A percentile compares a stretch with the other conserved stretches of the same genome.
These are phyloP conservation scores for Coptodon bakossiorum DNA, from an alignment of 2,113 vertebrate genomes.

Conservation along the genomic window DNA sequence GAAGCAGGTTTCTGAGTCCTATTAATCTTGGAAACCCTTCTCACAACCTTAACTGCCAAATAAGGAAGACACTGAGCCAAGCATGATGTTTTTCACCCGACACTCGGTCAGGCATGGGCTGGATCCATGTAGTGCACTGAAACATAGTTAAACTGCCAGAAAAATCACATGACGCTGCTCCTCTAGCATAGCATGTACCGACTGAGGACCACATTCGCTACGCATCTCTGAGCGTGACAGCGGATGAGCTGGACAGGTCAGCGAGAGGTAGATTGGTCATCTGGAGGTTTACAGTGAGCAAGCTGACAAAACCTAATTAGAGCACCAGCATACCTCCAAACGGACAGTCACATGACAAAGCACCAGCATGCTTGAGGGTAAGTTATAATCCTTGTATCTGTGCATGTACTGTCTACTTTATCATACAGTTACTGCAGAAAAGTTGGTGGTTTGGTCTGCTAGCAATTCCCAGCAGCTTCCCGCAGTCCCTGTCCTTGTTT, in stretches of 20 bases:
- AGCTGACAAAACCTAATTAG: neutral
- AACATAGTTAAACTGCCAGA: neutral
- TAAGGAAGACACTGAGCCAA: slow-evolving; percentile 12
- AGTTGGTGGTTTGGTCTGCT: neutral
- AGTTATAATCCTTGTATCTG: neutral
- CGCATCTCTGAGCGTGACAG: slow-evolving; percentile 37
- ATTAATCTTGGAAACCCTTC: neutral
- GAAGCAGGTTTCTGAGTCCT: neutral
- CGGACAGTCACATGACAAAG: neutral
- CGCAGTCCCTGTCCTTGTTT: neutral
- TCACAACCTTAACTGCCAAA: slow-evolving; percentile 6
- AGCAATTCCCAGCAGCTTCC: neutral
- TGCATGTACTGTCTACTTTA: neutral
- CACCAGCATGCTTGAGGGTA: neutral
- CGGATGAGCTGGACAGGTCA: neutral
- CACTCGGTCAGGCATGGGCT: neutral
- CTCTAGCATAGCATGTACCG: slow-evolving; percentile 23
- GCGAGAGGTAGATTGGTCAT: neutral
- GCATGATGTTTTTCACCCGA: slow-evolving; percentile 13
- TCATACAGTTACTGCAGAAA: neutral
- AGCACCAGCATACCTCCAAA: neutral
- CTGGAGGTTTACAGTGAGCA: neutral
- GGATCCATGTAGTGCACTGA: neutral
- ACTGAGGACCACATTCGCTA: slow-evolving; percentile 3
- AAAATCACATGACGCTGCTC: slow-evolving; percentile 14